phyloP scores from a whole-genome alignment of 2,888 invertebrate genomes.

The Leptopilina syphax region DNA sequence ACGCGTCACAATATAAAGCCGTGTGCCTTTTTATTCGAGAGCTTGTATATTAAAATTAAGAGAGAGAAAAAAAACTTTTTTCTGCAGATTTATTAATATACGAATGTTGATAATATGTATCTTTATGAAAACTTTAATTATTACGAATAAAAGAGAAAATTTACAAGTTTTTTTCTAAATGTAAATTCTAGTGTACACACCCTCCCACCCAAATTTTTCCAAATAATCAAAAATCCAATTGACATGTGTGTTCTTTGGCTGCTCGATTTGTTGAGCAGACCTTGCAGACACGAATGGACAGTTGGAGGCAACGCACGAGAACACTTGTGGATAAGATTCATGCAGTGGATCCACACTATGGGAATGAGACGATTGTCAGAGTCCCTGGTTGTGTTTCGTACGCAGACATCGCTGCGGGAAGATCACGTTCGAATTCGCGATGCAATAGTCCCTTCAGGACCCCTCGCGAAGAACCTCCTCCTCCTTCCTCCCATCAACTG shows the following conservation, averaged over 20 bases:
- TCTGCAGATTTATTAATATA: background rate
- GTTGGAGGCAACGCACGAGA: constrained; percentile 84
- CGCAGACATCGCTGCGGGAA: constrained; percentile 85
- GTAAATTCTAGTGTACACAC: too few species aligned
- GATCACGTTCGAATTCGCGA: constrained; percentile 76
- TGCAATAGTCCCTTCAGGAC: constrained; percentile 70
- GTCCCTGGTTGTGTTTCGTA: constrained; percentile 75
- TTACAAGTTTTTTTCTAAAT: too few species aligned
- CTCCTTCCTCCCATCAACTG: constrained; percentile 48
- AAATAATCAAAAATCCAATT: constrained; percentile 59
- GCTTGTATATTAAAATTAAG: constrained; percentile 33
- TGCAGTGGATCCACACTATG: constrained; percentile 86
- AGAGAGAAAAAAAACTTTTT: background rate
- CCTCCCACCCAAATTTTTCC: background rate
- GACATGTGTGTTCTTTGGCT: constrained; percentile 73
- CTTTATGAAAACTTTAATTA: background rate
- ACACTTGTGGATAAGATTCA: constrained; percentile 85
- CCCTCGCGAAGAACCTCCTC: constrained; percentile 63
- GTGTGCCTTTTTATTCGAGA: constrained; percentile 9
- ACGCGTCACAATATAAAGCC: background rate
- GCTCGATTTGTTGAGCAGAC: constrained; percentile 81
- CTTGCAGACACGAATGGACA: constrained; percentile 81
- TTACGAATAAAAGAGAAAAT: constrained; percentile 11
- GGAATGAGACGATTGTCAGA: constrained; percentile 72
- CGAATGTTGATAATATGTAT: constrained; percentile 28